Conservation (phyloP, 1,140 invertebrate species). For the Drosophila cardini region DNA sequence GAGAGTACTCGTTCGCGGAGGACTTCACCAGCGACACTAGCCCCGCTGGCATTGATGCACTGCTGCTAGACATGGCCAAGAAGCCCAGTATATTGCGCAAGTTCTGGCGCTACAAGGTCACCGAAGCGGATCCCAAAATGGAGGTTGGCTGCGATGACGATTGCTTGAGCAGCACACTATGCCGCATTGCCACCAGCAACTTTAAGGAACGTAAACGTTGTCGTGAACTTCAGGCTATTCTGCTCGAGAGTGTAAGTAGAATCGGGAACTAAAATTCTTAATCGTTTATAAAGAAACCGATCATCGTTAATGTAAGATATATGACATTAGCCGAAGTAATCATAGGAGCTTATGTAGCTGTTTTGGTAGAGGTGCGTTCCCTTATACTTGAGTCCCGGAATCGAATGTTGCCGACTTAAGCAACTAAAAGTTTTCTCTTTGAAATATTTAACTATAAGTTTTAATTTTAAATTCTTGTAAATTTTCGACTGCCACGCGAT, state of each 20-base stretch:
- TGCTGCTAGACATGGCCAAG: constrained; percentile 86
- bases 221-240: constrained; percentile 52
- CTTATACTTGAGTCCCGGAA: no score
- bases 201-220: constrained; percentile 64
- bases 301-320: no score
- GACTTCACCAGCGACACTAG: constrained; percentile 80
- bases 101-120: constrained; percentile 75
- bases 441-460: no score
- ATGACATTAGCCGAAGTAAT: no score
- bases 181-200: constrained; percentile 64
- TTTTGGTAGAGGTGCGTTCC: no score
- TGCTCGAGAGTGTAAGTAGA: constrained; percentile 55
- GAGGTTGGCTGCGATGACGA: constrained; percentile 81
- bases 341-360: no score
- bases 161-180: constrained; percentile 80
- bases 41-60: constrained; percentile 85
- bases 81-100: constrained; percentile 57
- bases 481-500: no score
- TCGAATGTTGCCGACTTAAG: no score
- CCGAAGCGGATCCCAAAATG: constrained; percentile 85
- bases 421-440: no score
- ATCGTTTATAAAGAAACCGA: no score
- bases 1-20: constrained; percentile 88
- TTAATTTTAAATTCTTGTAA: no score
- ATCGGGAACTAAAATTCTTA: neutral